Evolutionary conservation across 2,888 invertebrate genomes (phyloP).

Genomic region (Eupithecia inturbata): DNA sequence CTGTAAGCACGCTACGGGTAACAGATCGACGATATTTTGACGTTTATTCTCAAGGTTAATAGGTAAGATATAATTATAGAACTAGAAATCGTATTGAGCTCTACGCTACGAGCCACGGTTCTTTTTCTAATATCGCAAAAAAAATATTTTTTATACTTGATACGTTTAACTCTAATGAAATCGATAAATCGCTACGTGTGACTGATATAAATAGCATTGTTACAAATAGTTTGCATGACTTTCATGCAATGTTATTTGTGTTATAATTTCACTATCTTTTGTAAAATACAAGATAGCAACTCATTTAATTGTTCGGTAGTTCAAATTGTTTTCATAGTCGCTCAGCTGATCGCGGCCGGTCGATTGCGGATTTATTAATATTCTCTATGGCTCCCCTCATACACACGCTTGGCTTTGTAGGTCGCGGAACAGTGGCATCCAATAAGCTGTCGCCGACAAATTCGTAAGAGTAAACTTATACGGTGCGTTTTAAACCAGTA

Average conservation of each 20-base stretch:
- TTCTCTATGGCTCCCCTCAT: conserved; percentile 61
- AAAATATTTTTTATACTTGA: background rate
- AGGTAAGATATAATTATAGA: conserved; percentile 22
- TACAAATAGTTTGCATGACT: conserved; percentile 36
- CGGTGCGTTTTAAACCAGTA: conserved; percentile 45
- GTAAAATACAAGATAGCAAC: conserved; percentile 26
- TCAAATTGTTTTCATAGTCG: conserved; percentile 28
- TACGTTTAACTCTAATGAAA: background rate
- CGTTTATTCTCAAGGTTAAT: conserved; percentile 28
- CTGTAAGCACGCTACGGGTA: conserved; percentile 7
- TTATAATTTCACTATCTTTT: conserved; percentile 25
- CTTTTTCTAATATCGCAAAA: background rate
- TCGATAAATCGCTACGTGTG: background rate
- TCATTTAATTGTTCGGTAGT: conserved; percentile 17
- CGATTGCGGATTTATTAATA: conserved; percentile 59
- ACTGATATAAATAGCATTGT: conserved; percentile 16
- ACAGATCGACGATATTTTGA: conserved; percentile 27
- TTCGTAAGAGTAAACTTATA: conserved; percentile 60
- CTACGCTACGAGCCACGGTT: conserved; percentile 10
- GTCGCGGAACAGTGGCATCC: conserved; percentile 72
- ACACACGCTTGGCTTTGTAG: conserved; percentile 68
- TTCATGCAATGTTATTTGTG: conserved; percentile 41
- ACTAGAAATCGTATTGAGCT: conserved; percentile 20
- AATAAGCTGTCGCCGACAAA: conserved; percentile 63
- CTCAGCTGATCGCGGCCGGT: conserved; percentile 45